Base-by-base conservation (phyloP, 2,888 invertebrate genomes). In the Leptinotarsa tumamoca region DNA sequence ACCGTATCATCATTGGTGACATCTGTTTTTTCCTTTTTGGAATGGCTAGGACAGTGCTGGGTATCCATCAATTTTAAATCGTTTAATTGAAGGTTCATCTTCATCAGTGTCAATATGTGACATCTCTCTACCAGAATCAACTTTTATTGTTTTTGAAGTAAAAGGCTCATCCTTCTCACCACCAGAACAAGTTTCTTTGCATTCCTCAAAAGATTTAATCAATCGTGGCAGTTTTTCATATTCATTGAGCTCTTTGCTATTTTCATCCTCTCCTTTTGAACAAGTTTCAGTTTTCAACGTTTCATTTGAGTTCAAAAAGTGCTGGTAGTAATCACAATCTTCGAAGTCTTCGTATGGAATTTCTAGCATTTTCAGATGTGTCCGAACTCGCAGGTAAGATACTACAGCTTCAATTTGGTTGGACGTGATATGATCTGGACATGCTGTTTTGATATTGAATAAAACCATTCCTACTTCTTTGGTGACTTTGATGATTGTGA, bases 341-440 rank as follows among this genome's bases (percentile, higher is more conserved):
- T 87, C 87, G 78, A 87, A 86, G 49, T 87, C 87, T 63, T 82
- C 77, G 78, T 87, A 87, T 15, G 77, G 76, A n/a, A 84, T 72
- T 10, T 80, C 77, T n/a, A 86, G 75, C 58, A 75, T 71, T 52
- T 79, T 71, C 52, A 88, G 78, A 77, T 88, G 87, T 33, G 83
- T 76, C 43, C 88, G 81, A 21, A 88, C 80, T 79, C 85, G 80
- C 17, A 86, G 69, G 80, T 87, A 87, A 2, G 84, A 78, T 21
- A 83, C 70, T 3, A 88, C 84, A 10, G 83, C 79, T 78, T 83
- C 85, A 23, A 89, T 83, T 73, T 86, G 83, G 51, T 85, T 82
- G 73, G 79, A 87, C 5, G 85, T 84, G 5, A 87, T 81, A 7
- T 85, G 80, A 58, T 80, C 81, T 3, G 87, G 85, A 79, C 88